Evolutionary conservation across 2,113 vertebrate species (phyloP).

Genomic region (Murina feae): DNA sequence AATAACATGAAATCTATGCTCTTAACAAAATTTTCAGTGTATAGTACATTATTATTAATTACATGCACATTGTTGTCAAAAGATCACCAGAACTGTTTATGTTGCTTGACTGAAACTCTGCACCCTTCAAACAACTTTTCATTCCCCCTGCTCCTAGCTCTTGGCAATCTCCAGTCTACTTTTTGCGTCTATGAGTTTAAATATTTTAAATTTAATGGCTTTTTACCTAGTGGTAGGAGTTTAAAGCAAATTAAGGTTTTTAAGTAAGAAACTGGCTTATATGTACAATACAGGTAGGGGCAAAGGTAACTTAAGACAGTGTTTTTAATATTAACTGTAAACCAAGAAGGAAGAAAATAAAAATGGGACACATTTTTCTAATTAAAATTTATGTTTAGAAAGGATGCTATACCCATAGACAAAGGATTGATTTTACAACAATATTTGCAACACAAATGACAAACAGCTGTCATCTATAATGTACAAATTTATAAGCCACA

Average conservation of each 20-base stretch:
- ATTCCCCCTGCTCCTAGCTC: neutral
- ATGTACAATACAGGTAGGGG: neutral
- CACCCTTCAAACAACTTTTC: neutral
- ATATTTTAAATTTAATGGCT: neutral
- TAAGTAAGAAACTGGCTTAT: neutral
- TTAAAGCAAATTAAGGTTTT: neutral
- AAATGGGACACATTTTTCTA: neutral
- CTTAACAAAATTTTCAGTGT: neutral
- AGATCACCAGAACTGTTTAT: neutral
- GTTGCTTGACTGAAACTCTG: neutral
- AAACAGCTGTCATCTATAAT: neutral
- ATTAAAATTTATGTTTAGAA: constrained; percentile 3
- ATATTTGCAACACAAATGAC: neutral
- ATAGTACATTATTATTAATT: neutral
- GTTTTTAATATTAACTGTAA: constrained; percentile 14
- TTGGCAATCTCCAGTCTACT: too few species aligned
- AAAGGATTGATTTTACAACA: constrained; percentile 5
- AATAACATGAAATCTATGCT: neutral
- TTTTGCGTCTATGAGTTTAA: too few species aligned
- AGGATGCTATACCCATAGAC: neutral
- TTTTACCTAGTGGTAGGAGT: neutral
- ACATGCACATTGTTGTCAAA: neutral
- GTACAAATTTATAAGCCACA: neutral
- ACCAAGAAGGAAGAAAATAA: neutral
- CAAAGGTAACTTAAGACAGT: neutral